phyloP scores from a whole-genome alignment of 2,113 vertebrate species.

The Jaculus jaculus region DNA sequence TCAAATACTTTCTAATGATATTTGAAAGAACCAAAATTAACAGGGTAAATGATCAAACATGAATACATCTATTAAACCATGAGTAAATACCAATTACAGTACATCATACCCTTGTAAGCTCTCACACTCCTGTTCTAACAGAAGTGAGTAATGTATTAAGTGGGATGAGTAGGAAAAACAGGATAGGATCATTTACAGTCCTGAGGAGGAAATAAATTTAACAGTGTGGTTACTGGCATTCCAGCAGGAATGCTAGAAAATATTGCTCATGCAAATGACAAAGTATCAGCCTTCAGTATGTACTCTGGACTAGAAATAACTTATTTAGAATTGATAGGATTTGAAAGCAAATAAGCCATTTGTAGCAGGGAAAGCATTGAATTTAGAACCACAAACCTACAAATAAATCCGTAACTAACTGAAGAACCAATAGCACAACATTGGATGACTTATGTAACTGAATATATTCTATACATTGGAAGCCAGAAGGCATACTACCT shows the following conservation, averaged over 20 bases:
- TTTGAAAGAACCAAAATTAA: not conserved
- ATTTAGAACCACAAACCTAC: not conserved
- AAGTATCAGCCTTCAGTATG: not conserved
- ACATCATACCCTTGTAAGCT: slow-evolving; percentile 14
- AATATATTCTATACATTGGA: not conserved
- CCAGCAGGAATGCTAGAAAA: not conserved
- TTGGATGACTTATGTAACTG: not conserved
- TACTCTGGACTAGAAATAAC: not conserved
- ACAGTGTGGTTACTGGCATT: not conserved
- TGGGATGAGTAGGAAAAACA: not conserved
- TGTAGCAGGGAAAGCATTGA: not conserved
- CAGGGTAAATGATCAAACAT: slow-evolving; percentile 25
- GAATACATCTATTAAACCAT: slow-evolving; percentile 41
- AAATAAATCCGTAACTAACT: not conserved
- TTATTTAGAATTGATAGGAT: slow-evolving; percentile 30
- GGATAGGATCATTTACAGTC: slow-evolving; percentile 1
- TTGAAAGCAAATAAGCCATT: not conserved
- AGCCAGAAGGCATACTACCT: not conserved
- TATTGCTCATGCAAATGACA: slow-evolving; percentile 13
- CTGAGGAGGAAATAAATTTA: slow-evolving; percentile 47
- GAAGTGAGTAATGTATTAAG: slow-evolving; percentile 37
- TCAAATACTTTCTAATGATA: not conserved
- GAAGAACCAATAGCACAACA: not conserved
- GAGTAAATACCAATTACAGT: slow-evolving; percentile 53
- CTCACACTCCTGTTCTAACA: slow-evolving; percentile 32